A percentile compares a stretch with the other conserved stretches of the same genome.
Evolutionary conservation across 1,140 invertebrate genomes (phyloP).

Genomic region (Episyrphus balteatus): DNA sequence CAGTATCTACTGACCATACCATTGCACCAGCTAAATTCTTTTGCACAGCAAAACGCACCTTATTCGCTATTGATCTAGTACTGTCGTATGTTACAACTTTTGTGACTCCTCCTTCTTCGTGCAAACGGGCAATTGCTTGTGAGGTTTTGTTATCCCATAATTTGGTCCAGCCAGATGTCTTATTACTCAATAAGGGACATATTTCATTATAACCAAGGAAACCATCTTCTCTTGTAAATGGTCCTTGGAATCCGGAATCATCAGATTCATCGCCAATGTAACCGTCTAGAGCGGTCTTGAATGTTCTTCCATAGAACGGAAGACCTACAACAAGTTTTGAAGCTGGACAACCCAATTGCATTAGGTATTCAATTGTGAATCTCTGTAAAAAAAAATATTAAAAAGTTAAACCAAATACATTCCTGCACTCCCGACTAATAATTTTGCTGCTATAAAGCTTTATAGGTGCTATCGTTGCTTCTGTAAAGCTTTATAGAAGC

Average conservation of each 20-base stretch:
- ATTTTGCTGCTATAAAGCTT: too few relatives aligned
- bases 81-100: constrained; percentile 51
- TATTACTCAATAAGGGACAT: constrained; percentile 39
- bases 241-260: constrained; percentile 55
- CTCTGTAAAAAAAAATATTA: constrained; percentile 39
- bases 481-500: too few relatives aligned
- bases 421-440: too few relatives aligned
- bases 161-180: constrained; percentile 38
- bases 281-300: constrained; percentile 41
- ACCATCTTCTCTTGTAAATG: constrained; percentile 67
- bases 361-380: constrained; percentile 64
- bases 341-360: constrained; percentile 55
- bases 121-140: constrained; percentile 45
- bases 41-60: constrained; percentile 50
- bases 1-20: constrained; percentile 73
- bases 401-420: too few relatives aligned
- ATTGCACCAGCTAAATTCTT: constrained; percentile 64
- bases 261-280: constrained; percentile 40
- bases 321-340: constrained; percentile 72
- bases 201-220: constrained; percentile 80
- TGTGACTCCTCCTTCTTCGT: constrained; percentile 32
- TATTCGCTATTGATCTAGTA: constrained; percentile 44
- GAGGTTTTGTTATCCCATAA: constrained; percentile 46
- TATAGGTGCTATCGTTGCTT: too few relatives aligned
- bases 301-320: constrained; percentile 73